Evolutionary conservation across 2,888 invertebrate species (phyloP), one percentile per base, ranked within the genome.

Genomic region (Hedychridium roseum): DNA sequence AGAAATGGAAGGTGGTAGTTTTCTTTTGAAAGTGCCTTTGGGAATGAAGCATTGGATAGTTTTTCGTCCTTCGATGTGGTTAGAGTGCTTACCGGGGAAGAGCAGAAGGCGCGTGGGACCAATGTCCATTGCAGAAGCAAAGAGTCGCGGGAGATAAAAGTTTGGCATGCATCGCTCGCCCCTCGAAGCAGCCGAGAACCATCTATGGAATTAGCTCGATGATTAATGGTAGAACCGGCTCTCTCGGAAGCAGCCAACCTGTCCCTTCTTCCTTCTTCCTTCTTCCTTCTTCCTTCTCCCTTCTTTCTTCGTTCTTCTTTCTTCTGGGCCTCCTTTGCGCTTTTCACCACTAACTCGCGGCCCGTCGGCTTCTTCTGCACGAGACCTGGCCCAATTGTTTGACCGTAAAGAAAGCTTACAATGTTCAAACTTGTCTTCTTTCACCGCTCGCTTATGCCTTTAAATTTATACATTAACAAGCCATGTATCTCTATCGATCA

Each of bases 171-270:
- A 74, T 68, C 71, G 66, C 72, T 73, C 73, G 70, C 70, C 73
- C 71, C 72, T 75, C 51, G 46, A 60, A 66, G 66, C 69, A 69
- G 68, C 67, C 68, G 64, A 70, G 66, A 74, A 69, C 76, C 77
- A 76, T 77, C 76, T 77, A 74, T 68, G 78, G 76, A 77, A 78
- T 78, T 75, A 71, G 64, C 74, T 68, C 64, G 74, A 78, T 77
- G 76, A 77, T 78, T 77, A 76, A 77, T 78, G 78, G 71, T 63
- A 66, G 54, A 64, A 56, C 53, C 58, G 60, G 61, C 62, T 50
- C 47, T n/a, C n/a, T n/a, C n/a, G n/a, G 49, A 42, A 59, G 56
- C 56, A 59, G n/a, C n/a, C n/a, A n/a, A n/a, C n/a, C n/a, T n/a
- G n/a, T n/a, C 57, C 62, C 59, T 65, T 51, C 58, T 43, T 54